These are phyloP conservation scores for Paralichthys olivaceus DNA, from an alignment of 2,113 vertebrate species.

Conservation along the genomic window DNA sequence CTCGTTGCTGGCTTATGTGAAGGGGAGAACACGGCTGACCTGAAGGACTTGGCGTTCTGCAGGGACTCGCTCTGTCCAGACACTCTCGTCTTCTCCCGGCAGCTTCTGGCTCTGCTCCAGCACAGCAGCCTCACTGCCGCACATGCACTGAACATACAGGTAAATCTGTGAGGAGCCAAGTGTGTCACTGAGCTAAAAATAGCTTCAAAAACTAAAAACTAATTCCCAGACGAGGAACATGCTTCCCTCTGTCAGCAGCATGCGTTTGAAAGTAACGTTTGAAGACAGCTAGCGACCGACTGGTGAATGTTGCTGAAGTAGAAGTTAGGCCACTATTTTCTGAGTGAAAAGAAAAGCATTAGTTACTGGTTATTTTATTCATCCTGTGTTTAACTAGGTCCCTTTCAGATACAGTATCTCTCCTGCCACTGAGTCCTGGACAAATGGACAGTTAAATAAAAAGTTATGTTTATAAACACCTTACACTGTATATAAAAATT, in stretches of 20 bases:
- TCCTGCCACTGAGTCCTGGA: no score
- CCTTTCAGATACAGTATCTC: no score
- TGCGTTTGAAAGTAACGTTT: background rate
- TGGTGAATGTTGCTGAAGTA: no score
- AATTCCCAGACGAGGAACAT: background rate
- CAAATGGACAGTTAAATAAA: no score
- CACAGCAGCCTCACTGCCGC: slow-evolving; percentile 79
- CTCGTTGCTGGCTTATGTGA: slow-evolving; percentile 78
- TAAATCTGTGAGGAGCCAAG: slow-evolving; percentile 48
- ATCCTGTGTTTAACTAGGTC: no score
- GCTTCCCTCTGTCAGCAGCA: background rate
- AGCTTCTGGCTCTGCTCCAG: slow-evolving; percentile 80
- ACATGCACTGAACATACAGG: slow-evolving; percentile 88
- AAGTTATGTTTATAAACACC: no score
- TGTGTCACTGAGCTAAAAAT: background rate
- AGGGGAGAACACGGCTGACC: slow-evolving; percentile 76
- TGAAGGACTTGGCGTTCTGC: slow-evolving; percentile 80
- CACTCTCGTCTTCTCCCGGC: slow-evolving; percentile 87
- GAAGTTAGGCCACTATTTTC: background rate
- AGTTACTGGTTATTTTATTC: no score
- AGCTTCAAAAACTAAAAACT: background rate
- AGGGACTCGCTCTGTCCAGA: slow-evolving; percentile 88
- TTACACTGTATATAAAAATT: no score
- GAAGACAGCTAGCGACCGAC: background rate
- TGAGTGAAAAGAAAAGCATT: background rate